Evolutionary conservation across 1,140 invertebrate genomes (phyloP), one percentile per base, ranked within the genome.

Genomic region (Prorops nasuta): DNA sequence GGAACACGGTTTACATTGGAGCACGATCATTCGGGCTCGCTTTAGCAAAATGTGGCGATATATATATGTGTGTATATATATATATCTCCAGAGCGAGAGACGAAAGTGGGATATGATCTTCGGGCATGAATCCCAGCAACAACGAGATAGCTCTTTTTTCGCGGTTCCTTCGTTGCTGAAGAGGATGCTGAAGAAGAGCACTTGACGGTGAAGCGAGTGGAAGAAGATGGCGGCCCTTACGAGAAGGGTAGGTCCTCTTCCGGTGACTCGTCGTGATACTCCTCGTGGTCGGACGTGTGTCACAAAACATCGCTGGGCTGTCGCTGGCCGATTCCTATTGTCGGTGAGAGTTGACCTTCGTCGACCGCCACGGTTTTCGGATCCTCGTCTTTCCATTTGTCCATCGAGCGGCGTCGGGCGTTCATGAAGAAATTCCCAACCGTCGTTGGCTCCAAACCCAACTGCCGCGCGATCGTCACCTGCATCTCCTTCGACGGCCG

Each of bases 361-460:
- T 78, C 76, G 49, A 76, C 59, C 47, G 67, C 52, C 17, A 70
- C 63, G 44, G 72, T 66, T 57, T 84, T 84, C 20, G 81, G 80
- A 54, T 87, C 85, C 60, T 97, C 96, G 73, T 98, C 96, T 71
- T 94, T 93, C 96, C 96, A 98, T 72, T 98, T 98, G 79, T 99
- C 97, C 88, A 98, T 94, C 2, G 94, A 96, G 44, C 97, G 84
- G 58, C 97, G 84, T 42, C 97, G 81, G 19, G 97, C 97, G 78
- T 99, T 99, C 98, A 99, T 99, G 82, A 99, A 99, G 83, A 99
- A 99, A 77, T 99, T 99, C 20, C 96, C 96, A 14, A 99, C 97
- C 14, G 98, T 99, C 28, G 95, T 98, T 16, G 96, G 94, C 76
- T 99, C 96, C 46, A 99, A 84, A 53, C 96, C 95, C 59, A 99